Evolutionary conservation across 92 coral and sea anemone genomes (phyloP), one percentile per base, ranked within the genome.

Genomic region (Actinostola sp.): DNA sequence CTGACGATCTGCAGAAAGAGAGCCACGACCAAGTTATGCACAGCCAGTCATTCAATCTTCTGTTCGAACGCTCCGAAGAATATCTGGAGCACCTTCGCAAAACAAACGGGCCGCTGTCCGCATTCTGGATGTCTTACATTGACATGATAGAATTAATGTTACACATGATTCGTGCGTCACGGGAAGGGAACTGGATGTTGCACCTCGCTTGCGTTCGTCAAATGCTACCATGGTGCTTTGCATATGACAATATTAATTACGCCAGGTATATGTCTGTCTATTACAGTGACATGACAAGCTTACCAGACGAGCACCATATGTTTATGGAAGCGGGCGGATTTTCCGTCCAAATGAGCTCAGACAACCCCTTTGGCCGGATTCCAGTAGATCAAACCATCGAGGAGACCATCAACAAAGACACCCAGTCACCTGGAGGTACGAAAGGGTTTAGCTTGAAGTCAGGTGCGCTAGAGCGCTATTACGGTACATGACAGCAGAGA

Each of bases 321-420:
- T n/a, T n/a, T n/a, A n/a, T n/a, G n/a, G n/a, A n/a, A n/a, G n/a
- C n/a, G n/a, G n/a, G n/a, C n/a, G n/a, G n/a, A n/a, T n/a, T n/a
- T n/a, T n/a, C n/a, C n/a, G n/a, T 65, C 57, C 80, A 64, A 60
- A 28, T 81, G 70, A 60, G 80, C 38, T 54, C 65, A 15, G 66
- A 59, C 52, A 72, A 55, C 67, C 48, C 80, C 52, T 81, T 81
- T 72, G 57, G 86, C 43, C 54, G 80, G 72, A 71, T 72, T 34
- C 80, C 86, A 36, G 78, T 81, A 10, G 80, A 81, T 61, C 75
- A 81, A 66, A 72, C 80, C 6, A 66, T 81, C 16, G 79, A 80
- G 62, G 85, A 80, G 64, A 80, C 73, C 21, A 71, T 68, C 10
- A 62, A 71, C 13, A 80, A 54, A 54, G 67, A 71, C 15, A 63